Base-by-base conservation (phyloP, 2,888 invertebrate genomes). In the Metalampra italica region DNA sequence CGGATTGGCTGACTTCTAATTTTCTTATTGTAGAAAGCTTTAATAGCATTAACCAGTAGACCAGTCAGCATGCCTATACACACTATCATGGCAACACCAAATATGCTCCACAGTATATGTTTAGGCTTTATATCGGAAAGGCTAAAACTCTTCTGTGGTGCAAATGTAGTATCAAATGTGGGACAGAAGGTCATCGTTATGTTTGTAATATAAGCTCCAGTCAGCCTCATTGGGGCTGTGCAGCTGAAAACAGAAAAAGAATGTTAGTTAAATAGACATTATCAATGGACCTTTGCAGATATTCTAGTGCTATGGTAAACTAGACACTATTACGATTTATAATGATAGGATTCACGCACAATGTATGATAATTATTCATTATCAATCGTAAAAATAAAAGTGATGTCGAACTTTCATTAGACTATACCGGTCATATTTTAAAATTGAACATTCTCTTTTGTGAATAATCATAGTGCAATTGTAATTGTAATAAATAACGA, bases 41-140 rank as follows among this genome's bases (percentile, higher is more conserved):
- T 87, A 8, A 71, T 60, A 49, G 69, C 66, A 59, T 88, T 89
- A 3, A 84, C 73, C 39, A 86, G 57, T 45, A 87, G 65, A 9
- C 89, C 89, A 43, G 80, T 54, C 13, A 82, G 56, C 78, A 87
- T 87, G 46, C 89, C 89, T 29, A 84, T 57, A 12, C 75, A 68
- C 3, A 78, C 81, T 29, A 88, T 63, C 12, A 70, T 56, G 22
- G 84, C 82, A 12, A 89, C 89, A 53, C 81, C 87, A 49, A 89
- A 66, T 43, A 89, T 86, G 56, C 83, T 83, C 83, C 86, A 89
- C 11, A 89, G 51, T 22, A 89, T 62, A 71, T 89, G 88, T 62
- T 78, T 88, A 36, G 85, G 85, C 57, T 68, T 82, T 50, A 88
- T 65, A 50, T 76, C 74, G 7, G 75, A 63, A 1, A 87, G 54